Evolutionary conservation across 2,113 vertebrate genomes (phyloP).

Genomic region (Sardina pilchardus): DNA sequence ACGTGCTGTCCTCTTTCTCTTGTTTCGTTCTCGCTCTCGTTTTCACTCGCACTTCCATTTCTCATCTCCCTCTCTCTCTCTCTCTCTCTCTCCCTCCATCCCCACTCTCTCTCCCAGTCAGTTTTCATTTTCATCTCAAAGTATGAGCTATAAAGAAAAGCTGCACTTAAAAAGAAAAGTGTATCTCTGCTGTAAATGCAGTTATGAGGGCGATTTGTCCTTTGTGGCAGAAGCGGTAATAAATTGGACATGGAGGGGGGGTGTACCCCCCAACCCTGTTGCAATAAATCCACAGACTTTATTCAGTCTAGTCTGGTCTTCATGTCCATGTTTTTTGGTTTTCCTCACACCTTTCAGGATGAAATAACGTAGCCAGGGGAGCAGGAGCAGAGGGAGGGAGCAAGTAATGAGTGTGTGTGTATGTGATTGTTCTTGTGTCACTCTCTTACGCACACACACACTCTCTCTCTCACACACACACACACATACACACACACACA

Average conservation of each 20-base stretch:
- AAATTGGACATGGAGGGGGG: conserved; percentile 38
- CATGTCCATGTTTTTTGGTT: conserved; percentile 1
- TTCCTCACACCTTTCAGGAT: background rate
- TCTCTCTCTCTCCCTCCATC: no score
- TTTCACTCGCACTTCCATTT: conserved; percentile 20
- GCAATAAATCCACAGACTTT: conserved; percentile 34
- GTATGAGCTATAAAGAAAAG: conserved; percentile 52
- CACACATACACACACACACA: conserved; percentile 2
- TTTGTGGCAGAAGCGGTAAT: conserved; percentile 47
- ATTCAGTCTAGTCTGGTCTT: conserved; percentile 5
- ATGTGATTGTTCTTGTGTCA: background rate
- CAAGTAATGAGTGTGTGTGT: background rate
- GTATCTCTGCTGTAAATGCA: conserved; percentile 47
- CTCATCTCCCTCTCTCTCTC: background rate
- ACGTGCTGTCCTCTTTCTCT: conserved; percentile 15
- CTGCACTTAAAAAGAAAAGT: conserved; percentile 38
- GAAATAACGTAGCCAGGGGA: background rate
- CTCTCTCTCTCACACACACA: background rate
- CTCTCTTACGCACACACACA: no score
- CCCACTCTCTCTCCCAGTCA: conserved; percentile 34
- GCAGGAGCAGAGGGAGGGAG: no score
- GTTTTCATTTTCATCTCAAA: conserved; percentile 54
- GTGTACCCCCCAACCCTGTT: background rate
- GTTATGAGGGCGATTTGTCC: conserved; percentile 36
- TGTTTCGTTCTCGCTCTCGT: background rate